Evolutionary conservation across 2,888 invertebrate species (phyloP), one percentile per base, ranked within the genome.

Genomic region (Abrostola tripartita): DNA sequence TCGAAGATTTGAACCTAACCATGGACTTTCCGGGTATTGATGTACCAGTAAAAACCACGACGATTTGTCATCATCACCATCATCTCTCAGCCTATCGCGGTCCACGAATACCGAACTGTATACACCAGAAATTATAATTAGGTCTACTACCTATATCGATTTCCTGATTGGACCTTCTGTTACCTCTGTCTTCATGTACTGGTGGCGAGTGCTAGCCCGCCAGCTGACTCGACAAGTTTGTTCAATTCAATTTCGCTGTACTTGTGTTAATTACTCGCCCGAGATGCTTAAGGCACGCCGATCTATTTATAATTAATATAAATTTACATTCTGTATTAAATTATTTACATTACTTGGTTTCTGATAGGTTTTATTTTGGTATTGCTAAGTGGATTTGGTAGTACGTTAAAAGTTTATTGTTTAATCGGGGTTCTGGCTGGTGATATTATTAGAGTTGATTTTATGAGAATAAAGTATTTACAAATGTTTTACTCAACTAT

Each of bases 161-260:
- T 24, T 59, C 8, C 6, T 10, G 6, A 9, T 8, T 40, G 14
- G 7, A 24, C 9, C 58, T 52, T 47, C 61, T 74, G 41, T 6
- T 40, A 0, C 0, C 42, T 5, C 8, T 24, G 51, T 14, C 38
- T 11, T 5, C 0, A 40, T 53, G 38, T 14, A n/a, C 38, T 50
- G 62, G 60, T 36, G 61, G 54, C 59, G 54, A 65, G 74, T 61
- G 47, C 70, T 61, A 52, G 41, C 65, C 51, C 56, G 61, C 44
- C 59, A 61, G 67, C 73, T 54, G 66, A 71, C 68, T 54, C 55
- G 65, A 69, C 65, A 65, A 78, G 73, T 81, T 81, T 59, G 70
- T 76, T 74, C 58, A 70, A 76, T 76, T 75, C 68, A 78, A 78
- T 81, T 81, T 76, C 69, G 49, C 52, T 78, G 57, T 75, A 76